Percentiles rank a stretch among this genome's conserved stretches.
Evolutionary conservation across 2,113 vertebrate species (phyloP).

Genomic region (Ophthalmolycus amberensis): DNA sequence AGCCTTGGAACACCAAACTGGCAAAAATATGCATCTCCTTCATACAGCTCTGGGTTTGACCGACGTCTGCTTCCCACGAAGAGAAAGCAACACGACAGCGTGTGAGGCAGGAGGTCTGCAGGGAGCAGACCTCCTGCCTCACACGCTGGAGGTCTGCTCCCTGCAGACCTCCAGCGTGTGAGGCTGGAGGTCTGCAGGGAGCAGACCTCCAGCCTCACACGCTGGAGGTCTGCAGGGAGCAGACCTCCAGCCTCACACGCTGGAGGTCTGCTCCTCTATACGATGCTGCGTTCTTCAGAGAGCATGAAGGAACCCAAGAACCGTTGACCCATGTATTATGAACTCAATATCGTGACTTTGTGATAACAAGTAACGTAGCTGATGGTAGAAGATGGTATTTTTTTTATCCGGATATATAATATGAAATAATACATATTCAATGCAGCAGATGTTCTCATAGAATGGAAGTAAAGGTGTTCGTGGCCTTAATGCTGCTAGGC

Average conservation of each 20-base stretch:
- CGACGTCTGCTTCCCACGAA: background rate
- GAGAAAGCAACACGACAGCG: background rate
- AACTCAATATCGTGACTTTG: background rate
- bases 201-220: background rate
- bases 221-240: background rate
- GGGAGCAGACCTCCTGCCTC: background rate
- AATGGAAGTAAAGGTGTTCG: background rate
- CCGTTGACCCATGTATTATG: background rate
- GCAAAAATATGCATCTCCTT: conserved; percentile 38
- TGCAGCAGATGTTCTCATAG: background rate
- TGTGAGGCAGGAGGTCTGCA: background rate
- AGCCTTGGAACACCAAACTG: conserved; percentile 61
- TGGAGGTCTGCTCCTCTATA: background rate
- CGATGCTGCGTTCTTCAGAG: background rate
- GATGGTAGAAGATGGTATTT: no score
- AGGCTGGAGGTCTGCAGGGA: background rate
- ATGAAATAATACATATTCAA: background rate
- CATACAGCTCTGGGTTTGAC: conserved; percentile 50
- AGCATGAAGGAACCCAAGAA: background rate
- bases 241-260: background rate
- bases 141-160: background rate
- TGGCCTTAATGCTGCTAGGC: background rate
- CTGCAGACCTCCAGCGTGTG: no score
- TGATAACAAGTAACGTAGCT: background rate
- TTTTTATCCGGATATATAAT: background rate